phyloP scores from a whole-genome alignment of 2,888 invertebrate genomes.

The Unio delphinus region DNA sequence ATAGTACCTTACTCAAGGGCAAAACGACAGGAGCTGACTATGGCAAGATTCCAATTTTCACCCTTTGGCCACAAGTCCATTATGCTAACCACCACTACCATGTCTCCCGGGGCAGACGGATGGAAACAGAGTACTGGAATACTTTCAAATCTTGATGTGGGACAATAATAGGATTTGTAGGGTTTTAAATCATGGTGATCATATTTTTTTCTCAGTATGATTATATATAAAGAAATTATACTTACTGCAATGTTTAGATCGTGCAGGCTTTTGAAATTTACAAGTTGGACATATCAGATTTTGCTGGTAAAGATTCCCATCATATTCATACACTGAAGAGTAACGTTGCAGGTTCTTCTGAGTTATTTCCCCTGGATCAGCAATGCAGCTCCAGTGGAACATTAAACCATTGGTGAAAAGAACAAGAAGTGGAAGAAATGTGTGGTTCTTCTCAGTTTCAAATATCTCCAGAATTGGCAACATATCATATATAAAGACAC shows the following conservation, averaged over 20 bases:
- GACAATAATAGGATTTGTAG: no score
- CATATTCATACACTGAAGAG: conserved; percentile 48
- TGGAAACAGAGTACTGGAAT: no score
- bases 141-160: no score
- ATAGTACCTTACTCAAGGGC: no score
- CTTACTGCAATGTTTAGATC: conserved; percentile 70
- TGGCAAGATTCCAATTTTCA: no score
- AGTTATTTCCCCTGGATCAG: conserved; percentile 63
- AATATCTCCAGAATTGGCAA: conserved; percentile 57
- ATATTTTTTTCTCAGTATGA: no score
- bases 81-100: no score
- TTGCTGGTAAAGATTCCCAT: conserved; percentile 53
- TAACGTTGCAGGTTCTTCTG: conserved; percentile 41
- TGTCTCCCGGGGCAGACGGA: no score
- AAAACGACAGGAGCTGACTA: no score
- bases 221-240: conserved; percentile 7
- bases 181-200: no score
- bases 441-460: conserved; percentile 58
- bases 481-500: conserved; percentile 57
- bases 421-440: conserved; percentile 52
- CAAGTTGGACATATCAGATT: conserved; percentile 58
- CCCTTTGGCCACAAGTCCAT: no score
- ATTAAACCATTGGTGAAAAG: conserved; percentile 50
- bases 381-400: conserved; percentile 58
- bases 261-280: conserved; percentile 57